A percentile compares a stretch with the other conserved stretches of the same genome.
Conservation (phyloP, 1,140 invertebrate genomes). For the Leguminivora glycinivorella region DNA sequence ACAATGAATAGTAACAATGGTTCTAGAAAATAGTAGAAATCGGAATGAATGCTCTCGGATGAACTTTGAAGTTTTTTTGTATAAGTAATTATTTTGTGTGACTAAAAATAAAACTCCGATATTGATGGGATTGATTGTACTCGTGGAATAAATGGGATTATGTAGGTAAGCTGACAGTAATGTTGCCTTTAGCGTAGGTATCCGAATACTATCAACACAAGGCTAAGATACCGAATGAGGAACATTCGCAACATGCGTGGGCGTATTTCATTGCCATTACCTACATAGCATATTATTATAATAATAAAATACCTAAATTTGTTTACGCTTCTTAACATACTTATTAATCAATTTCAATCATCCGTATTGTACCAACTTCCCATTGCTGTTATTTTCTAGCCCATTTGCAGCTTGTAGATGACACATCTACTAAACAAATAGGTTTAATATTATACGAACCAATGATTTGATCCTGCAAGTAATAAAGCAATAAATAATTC, state of each 20-base stretch:
- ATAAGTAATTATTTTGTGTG: neutral
- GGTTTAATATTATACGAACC: neutral
- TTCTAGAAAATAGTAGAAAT: conserved; percentile 13
- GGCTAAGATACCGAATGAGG: neutral
- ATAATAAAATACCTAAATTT: too few relatives aligned
- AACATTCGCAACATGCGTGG: too few relatives aligned
- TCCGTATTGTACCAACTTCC: too few relatives aligned
- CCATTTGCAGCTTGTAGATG: neutral
- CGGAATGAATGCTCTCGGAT: neutral
- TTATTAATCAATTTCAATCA: too few relatives aligned
- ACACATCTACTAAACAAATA: neutral
- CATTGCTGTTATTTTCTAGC: neutral
- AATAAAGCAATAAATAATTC: conserved; percentile 5
- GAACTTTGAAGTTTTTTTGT: neutral
- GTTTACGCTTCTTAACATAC: too few relatives aligned
- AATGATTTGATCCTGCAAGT: neutral
- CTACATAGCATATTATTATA: too few relatives aligned
- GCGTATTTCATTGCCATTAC: too few relatives aligned
- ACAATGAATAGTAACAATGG: conserved; percentile 9
- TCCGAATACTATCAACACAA: neutral
- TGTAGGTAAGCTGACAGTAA: neutral
- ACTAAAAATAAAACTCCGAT: neutral
- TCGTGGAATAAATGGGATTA: neutral
- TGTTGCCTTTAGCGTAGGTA: neutral
- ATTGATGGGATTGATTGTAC: neutral